Base-by-base conservation (phyloP, 1,140 invertebrate species). In the Heliconius melpomene region DNA sequence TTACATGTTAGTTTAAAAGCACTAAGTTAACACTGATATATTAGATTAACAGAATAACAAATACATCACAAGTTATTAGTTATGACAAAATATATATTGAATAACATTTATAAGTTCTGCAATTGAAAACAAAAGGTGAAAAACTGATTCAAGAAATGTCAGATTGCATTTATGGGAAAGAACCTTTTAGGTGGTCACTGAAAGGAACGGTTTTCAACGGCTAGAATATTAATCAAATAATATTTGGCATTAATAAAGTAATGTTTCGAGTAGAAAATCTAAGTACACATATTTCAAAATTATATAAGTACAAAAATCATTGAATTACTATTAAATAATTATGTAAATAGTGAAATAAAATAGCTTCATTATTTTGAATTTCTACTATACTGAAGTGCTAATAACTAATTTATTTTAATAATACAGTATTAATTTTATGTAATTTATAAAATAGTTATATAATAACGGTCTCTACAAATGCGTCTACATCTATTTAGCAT, bases 51-150 rank as follows among this genome's bases (percentile, higher is more conserved):
- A 9, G 20, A 57, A 9, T 57, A 23, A 57, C 20, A 23, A 57
- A 57, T 57, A 23, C 7, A 57, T 57, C 0, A 23, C 8, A 57
- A 23, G 32, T 36, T 36, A 36, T 36, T 36, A 36, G 54, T 26
- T 66, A 66, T 26, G 2, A 26, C 60, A 66, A 66, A 32, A 32
- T 32, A 66, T 66, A 26, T 9, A 26, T 13, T 26, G 16, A 26
- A 26, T 9, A 26, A 26, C 23, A 23, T 29, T 13, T 26, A 16
- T 29, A 13, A n/a, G 6, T n/a, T 66, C 29, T 23, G n/a, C 60
- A 66, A 66, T 66, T 66, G 60, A 66, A 66, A 66, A 66, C 60
- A 29, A 66, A 66, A 66, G 9, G 60, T 60, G n/a, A 60, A 60
- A 26, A 60, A 7, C 13, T 60, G 57, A 11, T 0, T 26, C 9